Evolutionary conservation across 2,797 vertebrate genomes (phyloP).

Genomic region (Urophycis tenuis): DNA sequence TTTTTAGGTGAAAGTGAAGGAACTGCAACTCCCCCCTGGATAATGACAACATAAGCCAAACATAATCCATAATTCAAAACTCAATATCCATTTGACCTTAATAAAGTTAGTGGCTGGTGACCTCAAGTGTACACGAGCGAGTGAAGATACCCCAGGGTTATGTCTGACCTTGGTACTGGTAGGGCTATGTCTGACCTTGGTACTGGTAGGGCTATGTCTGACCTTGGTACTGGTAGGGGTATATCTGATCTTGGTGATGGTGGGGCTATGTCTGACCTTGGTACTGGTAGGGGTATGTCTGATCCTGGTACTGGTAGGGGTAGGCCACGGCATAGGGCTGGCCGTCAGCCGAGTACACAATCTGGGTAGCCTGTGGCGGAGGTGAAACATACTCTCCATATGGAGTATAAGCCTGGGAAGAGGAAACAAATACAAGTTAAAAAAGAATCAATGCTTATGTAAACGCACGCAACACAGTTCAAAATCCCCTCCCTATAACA

Average conservation of each 20-base stretch:
- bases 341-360: slow-evolving; percentile 80
- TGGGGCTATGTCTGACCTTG: not conserved
- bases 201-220: not conserved
- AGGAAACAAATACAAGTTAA: not conserved
- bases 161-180: not conserved
- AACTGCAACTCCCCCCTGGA: not conserved
- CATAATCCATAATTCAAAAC: not conserved
- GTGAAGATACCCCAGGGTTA: not conserved
- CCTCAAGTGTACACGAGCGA: not conserved
- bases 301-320: slow-evolving; percentile 81
- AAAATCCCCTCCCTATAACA: not conserved
- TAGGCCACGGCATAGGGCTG: slow-evolving; percentile 82
- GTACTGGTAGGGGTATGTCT: not conserved
- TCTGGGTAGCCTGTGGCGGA: slow-evolving; percentile 72
- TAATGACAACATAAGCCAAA: not conserved
- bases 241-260: slow-evolving; percentile 52
- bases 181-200: not conserved
- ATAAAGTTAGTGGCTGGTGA: not conserved
- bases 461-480: not conserved
- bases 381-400: slow-evolving; percentile 70
- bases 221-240: not conserved
- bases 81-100: not conserved
- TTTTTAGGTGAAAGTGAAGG: too few species aligned
- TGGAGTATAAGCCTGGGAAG: slow-evolving; percentile 75
- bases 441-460: not conserved